phyloP scores from a whole-genome alignment of 1,140 invertebrate species.

The Euwallacea fornicatus region DNA sequence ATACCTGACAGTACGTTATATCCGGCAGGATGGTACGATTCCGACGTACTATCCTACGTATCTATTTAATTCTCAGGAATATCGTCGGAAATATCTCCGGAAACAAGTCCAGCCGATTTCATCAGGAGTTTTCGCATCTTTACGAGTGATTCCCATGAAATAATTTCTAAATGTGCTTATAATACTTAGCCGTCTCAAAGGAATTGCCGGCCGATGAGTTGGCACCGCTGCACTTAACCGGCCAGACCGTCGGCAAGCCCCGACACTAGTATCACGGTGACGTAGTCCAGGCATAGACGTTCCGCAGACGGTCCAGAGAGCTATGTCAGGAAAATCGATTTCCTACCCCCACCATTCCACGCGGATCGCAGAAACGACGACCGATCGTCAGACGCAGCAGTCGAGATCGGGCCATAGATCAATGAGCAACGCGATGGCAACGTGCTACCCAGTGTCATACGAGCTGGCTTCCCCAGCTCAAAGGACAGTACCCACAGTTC shows the following conservation, averaged over 20 bases:
- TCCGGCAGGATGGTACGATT: no score
- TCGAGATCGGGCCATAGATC: constrained; percentile 49
- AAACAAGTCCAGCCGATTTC: no score
- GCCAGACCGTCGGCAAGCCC: constrained; percentile 11
- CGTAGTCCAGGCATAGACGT: constrained; percentile 49
- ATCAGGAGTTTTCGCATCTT: no score
- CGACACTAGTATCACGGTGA: constrained; percentile 41
- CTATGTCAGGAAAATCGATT: constrained; percentile 51
- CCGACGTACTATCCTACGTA: no score
- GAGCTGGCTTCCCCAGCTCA: constrained; percentile 44
- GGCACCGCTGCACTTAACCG: neutral
- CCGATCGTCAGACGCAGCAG: constrained; percentile 40
- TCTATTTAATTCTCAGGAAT: no score
- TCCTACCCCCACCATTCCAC: constrained; percentile 50
- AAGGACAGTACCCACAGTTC: constrained; percentile 51
- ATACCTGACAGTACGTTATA: no score
- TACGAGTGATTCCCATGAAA: no score
- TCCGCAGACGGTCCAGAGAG: constrained; percentile 45
- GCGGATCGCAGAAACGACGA: constrained; percentile 22
- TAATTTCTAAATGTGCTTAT: no score
- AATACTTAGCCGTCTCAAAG: no score
- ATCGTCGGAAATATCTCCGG: no score
- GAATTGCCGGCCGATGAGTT: no score
- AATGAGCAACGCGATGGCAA: constrained; percentile 46
- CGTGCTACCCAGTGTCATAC: constrained; percentile 50